Evolutionary conservation across 2,113 vertebrate genomes (phyloP), one percentile per base, ranked within the genome.

Genomic region (Sakesphorus luctuosus): DNA sequence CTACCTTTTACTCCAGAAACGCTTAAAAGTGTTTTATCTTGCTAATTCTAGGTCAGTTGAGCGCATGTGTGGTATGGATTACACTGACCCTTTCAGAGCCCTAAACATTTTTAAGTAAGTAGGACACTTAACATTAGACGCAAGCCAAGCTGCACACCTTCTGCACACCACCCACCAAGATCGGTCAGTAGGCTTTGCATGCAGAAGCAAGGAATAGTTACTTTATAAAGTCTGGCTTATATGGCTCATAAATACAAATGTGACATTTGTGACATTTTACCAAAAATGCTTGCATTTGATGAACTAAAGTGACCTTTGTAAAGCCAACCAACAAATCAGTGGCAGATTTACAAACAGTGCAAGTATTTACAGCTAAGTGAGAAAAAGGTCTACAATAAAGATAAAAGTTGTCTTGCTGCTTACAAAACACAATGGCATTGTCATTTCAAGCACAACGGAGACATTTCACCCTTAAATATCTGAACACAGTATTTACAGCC

Each of bases 41-140:
- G 33, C 65, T 92, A 93, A 78, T 90, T 95, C 94, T 76, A 89
- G 83, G 92, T 93, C 91, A 90, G 56, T 19, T 89, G 75, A 82
- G 36, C 3, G 0, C 72, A 62, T 0, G 10, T 49, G 76, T 46
- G 44, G 87, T 91, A 92, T 86, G 68, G 92, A 96, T 96, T 94
- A 95, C 96, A 84, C 10, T 25, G 65, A 88, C 91, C 75, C 61
- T 95, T 91, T 93, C 28, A 91, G 55, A 86, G 61, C 53, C 73
- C 74, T 81, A 56, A 86, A 77, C 49, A 40, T 86, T 94, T 95
- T 88, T 18, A 84, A 81, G 6, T 55, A 96, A 96, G 82, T 86
- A 95, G 89, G 86, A 55, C 85, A 68, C 56, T 92, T 53, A 50
- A 36, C 56, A 10, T 61, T 5, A 77, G 68, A 75, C 28, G 36